Percentiles rank a stretch among this genome's conserved stretches.
These are phyloP conservation scores for Carcharodon carcharias DNA, from an alignment of 2,797 vertebrate genomes.

Conservation along the genomic window DNA sequence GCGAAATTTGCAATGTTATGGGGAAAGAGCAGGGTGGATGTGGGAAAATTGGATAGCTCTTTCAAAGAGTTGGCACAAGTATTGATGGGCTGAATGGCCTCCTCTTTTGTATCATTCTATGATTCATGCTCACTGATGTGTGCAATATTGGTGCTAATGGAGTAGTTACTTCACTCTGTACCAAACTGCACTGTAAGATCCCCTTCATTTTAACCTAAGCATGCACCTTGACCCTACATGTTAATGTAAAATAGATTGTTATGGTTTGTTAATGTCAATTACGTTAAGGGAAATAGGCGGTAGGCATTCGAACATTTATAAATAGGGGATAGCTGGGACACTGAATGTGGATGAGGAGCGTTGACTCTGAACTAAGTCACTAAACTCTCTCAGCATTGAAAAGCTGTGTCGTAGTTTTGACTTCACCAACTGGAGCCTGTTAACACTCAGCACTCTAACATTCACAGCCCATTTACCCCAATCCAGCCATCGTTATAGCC, in stretches of 20 bases:
- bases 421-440: too few species aligned
- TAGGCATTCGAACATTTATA: too few species aligned
- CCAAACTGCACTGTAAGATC: background rate
- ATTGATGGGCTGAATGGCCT: background rate
- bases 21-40: background rate
- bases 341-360: too few species aligned
- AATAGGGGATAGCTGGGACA: too few species aligned
- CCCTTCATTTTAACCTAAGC: background rate
- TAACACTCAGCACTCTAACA: background rate
- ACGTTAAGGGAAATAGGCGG: too few species aligned
- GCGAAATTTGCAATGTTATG: background rate
- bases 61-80: background rate
- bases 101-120: background rate
- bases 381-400: too few species aligned
- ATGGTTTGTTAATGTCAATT: too few species aligned
- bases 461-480: background rate
- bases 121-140: background rate
- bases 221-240: background rate
- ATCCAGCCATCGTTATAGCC: background rate
- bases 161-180: background rate
- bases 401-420: too few species aligned
- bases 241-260: too few species aligned
- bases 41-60: background rate
- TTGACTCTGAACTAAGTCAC: too few species aligned
- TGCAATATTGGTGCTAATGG: background rate